These are phyloP conservation scores for Sinelater perroti DNA, from an alignment of 2,888 invertebrate species.

Conservation along the genomic window DNA sequence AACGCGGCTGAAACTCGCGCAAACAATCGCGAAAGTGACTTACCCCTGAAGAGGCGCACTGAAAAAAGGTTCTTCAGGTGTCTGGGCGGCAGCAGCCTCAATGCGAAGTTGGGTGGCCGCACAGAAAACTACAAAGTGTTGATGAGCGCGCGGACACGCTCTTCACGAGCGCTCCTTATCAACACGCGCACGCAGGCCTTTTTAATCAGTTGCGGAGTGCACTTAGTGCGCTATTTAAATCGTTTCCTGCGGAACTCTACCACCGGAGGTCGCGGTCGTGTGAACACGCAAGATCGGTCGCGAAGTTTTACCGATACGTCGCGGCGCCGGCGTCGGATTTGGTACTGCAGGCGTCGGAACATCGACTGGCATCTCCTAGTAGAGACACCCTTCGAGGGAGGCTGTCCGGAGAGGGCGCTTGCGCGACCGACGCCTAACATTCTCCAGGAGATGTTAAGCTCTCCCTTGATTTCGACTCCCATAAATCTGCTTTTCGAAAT, in stretches of 20 bases:
- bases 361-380: slow-evolving; percentile 49
- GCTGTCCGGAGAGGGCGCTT: slow-evolving; percentile 48
- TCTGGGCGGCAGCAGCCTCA: too few species aligned
- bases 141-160: slow-evolving; percentile 15
- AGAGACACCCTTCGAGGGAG: slow-evolving; percentile 49
- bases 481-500: slow-evolving; percentile 29
- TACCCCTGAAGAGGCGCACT: slow-evolving; percentile 9
- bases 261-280: slow-evolving; percentile 22
- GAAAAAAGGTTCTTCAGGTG: too few species aligned
- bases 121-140: too few species aligned
- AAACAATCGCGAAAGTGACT: too few species aligned
- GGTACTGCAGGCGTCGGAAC: slow-evolving; percentile 42
- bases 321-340: slow-evolving; percentile 34
- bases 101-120: too few species aligned
- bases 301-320: slow-evolving; percentile 24
- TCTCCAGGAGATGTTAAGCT: slow-evolving; percentile 45
- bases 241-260: slow-evolving; percentile 22
- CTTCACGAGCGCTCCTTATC: slow-evolving; percentile 21
- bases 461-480: slow-evolving; percentile 18
- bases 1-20: too few species aligned
- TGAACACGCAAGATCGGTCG: slow-evolving; percentile 26
- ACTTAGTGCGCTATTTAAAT: slow-evolving; percentile 29
- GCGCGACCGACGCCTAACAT: slow-evolving; percentile 51
- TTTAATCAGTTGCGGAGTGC: slow-evolving; percentile 29
- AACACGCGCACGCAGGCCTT: slow-evolving; percentile 22